Base-by-base conservation (phyloP, 2,888 invertebrate genomes). In the Mythimna lalbum region DNA sequence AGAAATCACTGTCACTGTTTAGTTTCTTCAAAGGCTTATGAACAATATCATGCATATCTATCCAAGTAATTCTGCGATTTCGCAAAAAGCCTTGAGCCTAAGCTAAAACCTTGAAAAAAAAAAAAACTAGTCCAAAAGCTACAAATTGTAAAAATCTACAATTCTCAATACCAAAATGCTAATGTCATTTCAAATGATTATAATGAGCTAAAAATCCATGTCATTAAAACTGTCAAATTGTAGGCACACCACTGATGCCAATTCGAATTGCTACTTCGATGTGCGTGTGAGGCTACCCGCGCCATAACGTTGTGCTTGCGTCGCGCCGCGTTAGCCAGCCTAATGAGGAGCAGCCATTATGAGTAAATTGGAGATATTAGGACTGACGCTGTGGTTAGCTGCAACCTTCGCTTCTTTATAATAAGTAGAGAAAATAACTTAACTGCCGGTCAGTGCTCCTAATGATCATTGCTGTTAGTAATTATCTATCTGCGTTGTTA, bases 331-430 rank as follows among this genome's bases (percentile, higher is more conserved):
- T 75, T 85, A 79, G 59, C 69, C 66, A 71, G 70, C 62, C 49
- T 79, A 83, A 83, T 77, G 82, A 72, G 71, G 56, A 78, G 62
- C 61, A 66, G 67, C 59, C 63, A 69, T 76, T 75, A 80, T 33
- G 63, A 66, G 69, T 74, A 85, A 81, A 76, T 82, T 72, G 59
- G 56, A 68, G 75, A 80, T 83, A 84, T 78, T 78, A 76, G 67
- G 69, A 70, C 66, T 69, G 62, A 63, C 67, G 61, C 59, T 85
- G 83, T 72, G 63, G 60, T 84, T 82, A 73, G 49, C 52, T 76
- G 53, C 66, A 78, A 65, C 85, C 85, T 85, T 84, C 84, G 63
- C 47, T 64, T 47, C 65, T 69, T 81, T 57, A 73, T 74, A 69
- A 82, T 82, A 69, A 72, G 49, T 64, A 72, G 68, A 64, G 73